Conservation (phyloP, 2,797 vertebrate genomes). For the Cirrhinus mrigala region DNA sequence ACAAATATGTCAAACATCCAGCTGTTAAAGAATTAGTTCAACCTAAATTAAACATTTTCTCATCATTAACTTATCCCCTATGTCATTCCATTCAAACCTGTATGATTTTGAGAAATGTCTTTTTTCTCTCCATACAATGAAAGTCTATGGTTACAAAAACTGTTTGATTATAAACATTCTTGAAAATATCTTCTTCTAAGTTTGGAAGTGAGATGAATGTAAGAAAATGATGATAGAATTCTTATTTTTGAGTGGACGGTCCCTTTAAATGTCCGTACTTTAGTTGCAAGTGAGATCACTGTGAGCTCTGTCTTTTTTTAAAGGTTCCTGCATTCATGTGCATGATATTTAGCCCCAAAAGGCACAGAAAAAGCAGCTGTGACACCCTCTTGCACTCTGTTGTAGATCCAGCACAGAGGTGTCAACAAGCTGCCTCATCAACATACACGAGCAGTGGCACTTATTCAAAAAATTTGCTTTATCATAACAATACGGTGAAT, state of each 20-base stretch:
- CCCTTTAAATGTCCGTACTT: background rate
- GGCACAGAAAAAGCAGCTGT: slow-evolving; percentile 33
- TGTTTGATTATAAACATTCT: no score
- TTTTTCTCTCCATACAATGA: background rate
- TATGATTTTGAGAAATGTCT: background rate
- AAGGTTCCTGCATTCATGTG: slow-evolving; percentile 51
- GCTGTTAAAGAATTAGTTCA: background rate
- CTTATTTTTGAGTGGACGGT: background rate
- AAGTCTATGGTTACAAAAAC: no score
- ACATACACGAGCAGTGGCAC: slow-evolving; percentile 15
- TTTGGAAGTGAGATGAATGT: no score
- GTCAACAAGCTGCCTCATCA: slow-evolving; percentile 43
- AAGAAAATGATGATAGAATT: background rate
- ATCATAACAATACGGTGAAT: slow-evolving; percentile 43
- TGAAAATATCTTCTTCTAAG: no score
- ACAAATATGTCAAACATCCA: background rate
- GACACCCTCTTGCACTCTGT: slow-evolving; percentile 8
- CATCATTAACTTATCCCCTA: background rate
- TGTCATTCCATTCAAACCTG: background rate
- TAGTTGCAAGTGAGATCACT: slow-evolving; percentile 24
- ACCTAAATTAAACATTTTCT: background rate
- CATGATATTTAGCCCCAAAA: slow-evolving; percentile 36
- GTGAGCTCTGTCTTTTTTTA: slow-evolving; percentile 16
- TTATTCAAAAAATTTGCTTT: slow-evolving; percentile 33
- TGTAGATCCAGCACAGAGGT: background rate